phyloP scores from a whole-genome alignment of 2,113 vertebrate genomes.

The Eleginops maclovinus region DNA sequence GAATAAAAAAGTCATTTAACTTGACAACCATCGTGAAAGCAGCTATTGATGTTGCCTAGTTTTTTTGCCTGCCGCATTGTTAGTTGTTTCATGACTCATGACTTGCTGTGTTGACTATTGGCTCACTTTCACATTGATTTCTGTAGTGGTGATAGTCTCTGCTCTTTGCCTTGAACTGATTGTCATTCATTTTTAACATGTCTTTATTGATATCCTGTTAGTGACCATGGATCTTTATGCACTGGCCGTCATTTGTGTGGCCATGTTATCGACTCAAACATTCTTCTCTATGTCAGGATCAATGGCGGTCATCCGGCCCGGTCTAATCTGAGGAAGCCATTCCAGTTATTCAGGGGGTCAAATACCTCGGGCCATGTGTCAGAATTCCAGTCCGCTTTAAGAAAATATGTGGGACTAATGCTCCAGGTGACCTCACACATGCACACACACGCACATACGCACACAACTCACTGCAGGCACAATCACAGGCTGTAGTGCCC shows the following conservation, averaged over 20 bases:
- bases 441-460: background rate
- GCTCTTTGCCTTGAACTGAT: conserved; percentile 60
- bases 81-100: conserved; percentile 25
- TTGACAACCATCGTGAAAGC: conserved; percentile 67
- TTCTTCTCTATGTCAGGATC: conserved; percentile 63
- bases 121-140: conserved; percentile 68
- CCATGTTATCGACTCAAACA: conserved; percentile 57
- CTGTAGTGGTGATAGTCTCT: conserved; percentile 56
- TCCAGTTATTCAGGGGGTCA: conserved; percentile 63
- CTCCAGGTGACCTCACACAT: conserved; percentile 37
- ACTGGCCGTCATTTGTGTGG: conserved; percentile 18
- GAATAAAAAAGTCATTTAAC: conserved; percentile 77
- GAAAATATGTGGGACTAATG: conserved; percentile 27
- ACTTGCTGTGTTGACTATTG: conserved; percentile 44
- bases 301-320: conserved; percentile 56
- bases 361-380: conserved; percentile 61
- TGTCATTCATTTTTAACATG: conserved; percentile 68
- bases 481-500: conserved; percentile 4
- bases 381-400: conserved; percentile 63
- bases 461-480: background rate
- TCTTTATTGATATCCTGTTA: conserved; percentile 65
- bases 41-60: conserved; percentile 59
- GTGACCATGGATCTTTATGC: conserved; percentile 42
- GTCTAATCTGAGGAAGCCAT: conserved; percentile 65
- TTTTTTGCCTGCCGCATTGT: conserved; percentile 36